phyloP scores from a whole-genome alignment of 2,113 vertebrate genomes.

The Colistium nudipinnis region DNA sequence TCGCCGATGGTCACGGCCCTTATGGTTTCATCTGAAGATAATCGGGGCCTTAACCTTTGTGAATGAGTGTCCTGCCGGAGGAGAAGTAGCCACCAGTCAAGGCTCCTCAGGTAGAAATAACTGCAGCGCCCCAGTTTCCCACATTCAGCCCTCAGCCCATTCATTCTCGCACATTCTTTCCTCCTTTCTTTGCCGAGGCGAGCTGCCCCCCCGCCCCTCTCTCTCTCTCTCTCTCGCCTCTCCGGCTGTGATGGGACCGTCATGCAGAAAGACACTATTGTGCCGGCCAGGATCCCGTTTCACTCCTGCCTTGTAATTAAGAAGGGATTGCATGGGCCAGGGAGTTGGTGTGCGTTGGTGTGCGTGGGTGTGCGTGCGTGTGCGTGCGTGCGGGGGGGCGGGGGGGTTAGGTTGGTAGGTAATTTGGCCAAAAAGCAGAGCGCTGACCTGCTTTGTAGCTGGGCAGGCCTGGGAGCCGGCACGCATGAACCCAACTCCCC shows the following conservation, averaged over 20 bases:
- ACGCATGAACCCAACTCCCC: slow-evolving; percentile 57
- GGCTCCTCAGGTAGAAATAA: slow-evolving; percentile 70
- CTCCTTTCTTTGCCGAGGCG: slow-evolving; percentile 62
- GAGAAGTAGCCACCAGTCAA: slow-evolving; percentile 38
- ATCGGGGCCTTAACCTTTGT: slow-evolving; percentile 46
- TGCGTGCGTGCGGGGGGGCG: not conserved
- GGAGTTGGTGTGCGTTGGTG: slow-evolving; percentile 9
- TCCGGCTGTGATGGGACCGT: slow-evolving; percentile 75
- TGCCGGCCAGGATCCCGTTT: slow-evolving; percentile 77
- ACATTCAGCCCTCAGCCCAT: slow-evolving; percentile 63
- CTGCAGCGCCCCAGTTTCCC: slow-evolving; percentile 62
- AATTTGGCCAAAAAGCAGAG: slow-evolving; percentile 73
- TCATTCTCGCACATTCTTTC: slow-evolving; percentile 69
- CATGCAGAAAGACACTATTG: slow-evolving; percentile 84
- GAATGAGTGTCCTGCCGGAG: slow-evolving; percentile 28
- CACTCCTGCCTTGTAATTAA: slow-evolving; percentile 81
- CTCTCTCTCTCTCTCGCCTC: not conserved
- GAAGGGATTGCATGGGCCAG: slow-evolving; percentile 73
- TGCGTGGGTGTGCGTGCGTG: slow-evolving; percentile 29
- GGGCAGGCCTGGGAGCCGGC: slow-evolving; percentile 46
- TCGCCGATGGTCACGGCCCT: too few relatives aligned
- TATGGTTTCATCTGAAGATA: too few relatives aligned
- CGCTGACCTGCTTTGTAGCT: slow-evolving; percentile 67
- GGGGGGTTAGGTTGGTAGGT: slow-evolving; percentile 70
- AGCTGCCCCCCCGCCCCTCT: slow-evolving; percentile 25